phyloP scores from a whole-genome alignment of 1,140 invertebrate species.

The Bombus huntii region DNA sequence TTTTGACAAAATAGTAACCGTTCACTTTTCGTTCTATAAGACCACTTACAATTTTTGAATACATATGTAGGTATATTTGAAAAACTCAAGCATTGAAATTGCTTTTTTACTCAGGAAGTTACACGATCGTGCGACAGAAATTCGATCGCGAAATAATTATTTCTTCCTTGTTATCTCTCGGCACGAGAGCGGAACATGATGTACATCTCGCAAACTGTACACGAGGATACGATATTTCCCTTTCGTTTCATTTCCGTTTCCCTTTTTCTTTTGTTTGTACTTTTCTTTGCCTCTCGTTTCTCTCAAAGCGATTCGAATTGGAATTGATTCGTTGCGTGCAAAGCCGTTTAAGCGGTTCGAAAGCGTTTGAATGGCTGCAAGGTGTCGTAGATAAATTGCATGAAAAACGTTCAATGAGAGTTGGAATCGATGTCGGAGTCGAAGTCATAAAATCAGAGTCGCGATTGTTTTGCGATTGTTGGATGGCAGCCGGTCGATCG shows the following conservation, averaged over 20 bases:
- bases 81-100: background rate
- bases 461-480: no score
- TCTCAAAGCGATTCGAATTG: background rate
- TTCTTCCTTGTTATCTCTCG: background rate
- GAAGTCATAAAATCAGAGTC: no score
- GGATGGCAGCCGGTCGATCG: no score
- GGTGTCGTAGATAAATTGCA: background rate
- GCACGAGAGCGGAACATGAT: background rate
- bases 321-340: background rate
- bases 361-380: background rate
- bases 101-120: background rate
- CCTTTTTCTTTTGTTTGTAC: background rate
- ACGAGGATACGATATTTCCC: no score
- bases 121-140: background rate
- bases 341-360: background rate
- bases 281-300: background rate
- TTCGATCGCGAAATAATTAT: background rate
- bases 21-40: no score
- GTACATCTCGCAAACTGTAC: no score
- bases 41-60: no score
- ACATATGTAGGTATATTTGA: background rate
- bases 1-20: no score
- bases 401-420: background rate
- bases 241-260: no score
- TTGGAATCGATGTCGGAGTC: background rate